Percentiles rank a stretch among this genome's conserved stretches.
Evolutionary conservation across 2,113 vertebrate species (phyloP).

Genomic region (Callocephalon fimbriatum): DNA sequence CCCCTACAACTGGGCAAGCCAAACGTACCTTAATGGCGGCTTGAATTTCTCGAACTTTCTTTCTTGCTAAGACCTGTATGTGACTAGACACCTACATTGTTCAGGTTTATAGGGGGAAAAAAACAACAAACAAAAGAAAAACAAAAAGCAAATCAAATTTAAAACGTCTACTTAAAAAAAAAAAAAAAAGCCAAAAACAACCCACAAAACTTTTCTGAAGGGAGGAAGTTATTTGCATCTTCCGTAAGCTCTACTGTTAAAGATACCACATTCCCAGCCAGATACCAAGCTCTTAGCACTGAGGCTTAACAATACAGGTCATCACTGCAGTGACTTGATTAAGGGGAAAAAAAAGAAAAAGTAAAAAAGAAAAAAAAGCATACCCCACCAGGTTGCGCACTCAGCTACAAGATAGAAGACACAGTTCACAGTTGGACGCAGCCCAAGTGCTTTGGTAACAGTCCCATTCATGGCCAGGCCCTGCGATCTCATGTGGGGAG

Average conservation of each 20-base stretch:
- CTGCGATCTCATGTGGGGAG: neutral
- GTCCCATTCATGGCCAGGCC: neutral
- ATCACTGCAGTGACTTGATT: conserved; percentile 84
- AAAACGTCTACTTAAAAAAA: conserved; percentile 62
- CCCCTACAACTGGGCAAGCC: conserved; percentile 98
- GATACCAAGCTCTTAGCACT: conserved; percentile 82
- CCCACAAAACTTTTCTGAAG: conserved; percentile 50
- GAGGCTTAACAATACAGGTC: conserved; percentile 79
- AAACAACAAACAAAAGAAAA: conserved; percentile 75
- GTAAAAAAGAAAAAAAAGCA: neutral
- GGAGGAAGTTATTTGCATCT: conserved; percentile 78
- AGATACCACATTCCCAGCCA: conserved; percentile 81
- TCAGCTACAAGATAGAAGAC: neutral
- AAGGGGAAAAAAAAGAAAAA: conserved; percentile 39
- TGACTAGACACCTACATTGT: conserved; percentile 99
- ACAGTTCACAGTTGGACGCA: neutral
- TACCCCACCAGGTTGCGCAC: conserved; percentile 16
- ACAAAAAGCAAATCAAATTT: conserved; percentile 88
- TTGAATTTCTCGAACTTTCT: conserved; percentile 99
- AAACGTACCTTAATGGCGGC: conserved; percentile 99
- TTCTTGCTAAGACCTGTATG: conserved; percentile 99
- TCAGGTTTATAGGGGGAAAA: conserved; percentile 78
- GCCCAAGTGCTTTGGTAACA: neutral
- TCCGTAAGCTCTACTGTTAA: conserved; percentile 82
- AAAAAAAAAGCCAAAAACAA: neutral